Evolutionary conservation across 2,888 invertebrate species (phyloP), one percentile per base, ranked within the genome.

Genomic region (Liposcelis brunnea): DNA sequence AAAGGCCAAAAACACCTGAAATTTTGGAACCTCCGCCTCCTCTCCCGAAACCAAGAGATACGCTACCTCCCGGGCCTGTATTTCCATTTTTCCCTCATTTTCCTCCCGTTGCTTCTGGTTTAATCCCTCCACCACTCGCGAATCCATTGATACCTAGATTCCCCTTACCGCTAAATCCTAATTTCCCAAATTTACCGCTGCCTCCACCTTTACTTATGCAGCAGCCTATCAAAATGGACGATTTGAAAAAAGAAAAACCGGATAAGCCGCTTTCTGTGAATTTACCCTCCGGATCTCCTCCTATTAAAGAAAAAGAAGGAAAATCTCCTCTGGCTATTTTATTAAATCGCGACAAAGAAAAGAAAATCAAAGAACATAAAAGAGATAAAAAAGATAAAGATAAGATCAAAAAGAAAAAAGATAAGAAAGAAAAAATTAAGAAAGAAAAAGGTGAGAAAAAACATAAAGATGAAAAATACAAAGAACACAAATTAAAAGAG

Each of bases 111-210:
- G n/a, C n/a, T n/a, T n/a, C 53, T 26, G 75, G 77, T 31, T 63
- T 78, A 38, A 77, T 78, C 34, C 53, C 53, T 3, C 50, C 52
- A 15, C 19, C 40, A 5, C 7, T 73, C 26, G 60, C 63, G 42
- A 72, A 73, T 55, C 69, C 73, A 21, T 61, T 74, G 35, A 64
- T 66, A 47, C 55, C 62, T 5, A 57, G 65, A 43, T 64, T 67
- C 51, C 62, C 66, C 2, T 55, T 66, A 44, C 59, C 64, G 2
- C 50, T 63, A 14, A 68, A 73, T 46, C 73, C 75, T 2, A 69
- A 71, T 55, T 67, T 75, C 62, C 71, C 72, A 32, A 66, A 71
- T 47, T 66, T 73, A 60, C 63, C 72, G 6, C 48, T 64, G 47
- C 69, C 74, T 45, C 69, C 74, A 35, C 71, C 73, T 42, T 26